Conservation (phyloP, 2,113 vertebrate genomes). For the Calidris pugnax region DNA sequence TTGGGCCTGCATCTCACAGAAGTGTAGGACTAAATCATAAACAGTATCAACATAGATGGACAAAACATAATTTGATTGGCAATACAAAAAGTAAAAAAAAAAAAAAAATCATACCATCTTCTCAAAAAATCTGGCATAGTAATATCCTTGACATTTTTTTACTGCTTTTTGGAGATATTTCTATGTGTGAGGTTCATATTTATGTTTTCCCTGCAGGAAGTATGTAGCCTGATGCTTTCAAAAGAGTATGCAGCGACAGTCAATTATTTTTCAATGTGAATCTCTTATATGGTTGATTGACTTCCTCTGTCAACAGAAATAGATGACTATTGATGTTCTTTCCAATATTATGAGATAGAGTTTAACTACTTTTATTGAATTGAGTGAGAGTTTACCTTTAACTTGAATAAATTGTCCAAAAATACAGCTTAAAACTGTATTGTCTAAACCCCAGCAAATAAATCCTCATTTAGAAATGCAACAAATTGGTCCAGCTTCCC, state of each 20-base stretch:
- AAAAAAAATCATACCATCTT: not conserved
- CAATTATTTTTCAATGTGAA: conserved; percentile 39
- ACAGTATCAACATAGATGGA: not conserved
- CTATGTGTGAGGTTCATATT: not conserved
- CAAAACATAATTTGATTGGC: not conserved
- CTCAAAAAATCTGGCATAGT: not conserved
- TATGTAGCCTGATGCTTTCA: not conserved
- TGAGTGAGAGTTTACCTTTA: not conserved
- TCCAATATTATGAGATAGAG: not conserved
- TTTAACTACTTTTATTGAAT: not conserved
- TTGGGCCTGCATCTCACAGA: not conserved
- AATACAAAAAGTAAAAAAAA: not conserved
- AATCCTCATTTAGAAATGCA: not conserved
- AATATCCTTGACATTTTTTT: not conserved
- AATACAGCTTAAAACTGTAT: not conserved
- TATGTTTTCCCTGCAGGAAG: not conserved
- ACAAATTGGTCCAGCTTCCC: not conserved
- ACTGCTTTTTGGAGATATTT: not conserved
- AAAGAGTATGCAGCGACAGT: not conserved
- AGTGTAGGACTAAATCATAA: not conserved
- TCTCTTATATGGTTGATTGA: not conserved
- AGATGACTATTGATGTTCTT: not conserved
- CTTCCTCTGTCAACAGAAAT: not conserved
- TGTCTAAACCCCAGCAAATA: not conserved
- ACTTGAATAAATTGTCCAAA: not conserved